Conservation (phyloP, 1,140 invertebrate species). For the Contarinia nasturtii region DNA sequence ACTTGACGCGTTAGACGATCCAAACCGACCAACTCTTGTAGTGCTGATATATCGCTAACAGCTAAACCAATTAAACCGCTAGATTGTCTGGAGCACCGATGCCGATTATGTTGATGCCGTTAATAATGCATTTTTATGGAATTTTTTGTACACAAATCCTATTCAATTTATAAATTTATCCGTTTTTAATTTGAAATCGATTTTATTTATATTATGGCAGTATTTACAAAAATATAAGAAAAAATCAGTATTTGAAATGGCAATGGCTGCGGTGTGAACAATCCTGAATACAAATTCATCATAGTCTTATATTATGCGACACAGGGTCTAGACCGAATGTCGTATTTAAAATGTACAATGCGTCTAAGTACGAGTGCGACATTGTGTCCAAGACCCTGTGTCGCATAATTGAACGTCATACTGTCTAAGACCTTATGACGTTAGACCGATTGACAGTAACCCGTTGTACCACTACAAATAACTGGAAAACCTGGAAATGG, state of each 20-base stretch:
- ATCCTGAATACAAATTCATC: constrained; percentile 12
- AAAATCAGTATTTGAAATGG: constrained; percentile 27
- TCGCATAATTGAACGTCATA: too few species aligned
- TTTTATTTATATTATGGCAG: background rate
- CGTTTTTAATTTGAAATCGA: too few species aligned
- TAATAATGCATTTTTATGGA: constrained; percentile 64
- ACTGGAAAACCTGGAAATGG: constrained; percentile 36
- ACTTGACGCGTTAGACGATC: constrained; percentile 61
- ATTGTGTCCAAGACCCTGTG: too few species aligned
- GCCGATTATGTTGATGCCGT: constrained; percentile 77
- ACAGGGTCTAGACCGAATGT: too few species aligned
- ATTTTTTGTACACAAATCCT: too few species aligned
- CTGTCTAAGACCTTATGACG: too few species aligned
- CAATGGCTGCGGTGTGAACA: constrained; percentile 24
- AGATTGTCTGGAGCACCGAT: constrained; percentile 81
- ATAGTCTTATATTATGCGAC: too few species aligned
- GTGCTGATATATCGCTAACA: constrained; percentile 64
- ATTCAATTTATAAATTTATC: background rate
- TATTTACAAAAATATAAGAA: constrained; percentile 50
- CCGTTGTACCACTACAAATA: constrained; percentile 56
- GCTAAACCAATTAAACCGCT: constrained; percentile 67
- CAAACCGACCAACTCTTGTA: constrained; percentile 60
- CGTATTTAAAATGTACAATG: too few species aligned
- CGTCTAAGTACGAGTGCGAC: too few species aligned
- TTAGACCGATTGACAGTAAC: too few species aligned